Conservation (phyloP, 2,113 vertebrate species). For the Mesitornis unicolor region DNA sequence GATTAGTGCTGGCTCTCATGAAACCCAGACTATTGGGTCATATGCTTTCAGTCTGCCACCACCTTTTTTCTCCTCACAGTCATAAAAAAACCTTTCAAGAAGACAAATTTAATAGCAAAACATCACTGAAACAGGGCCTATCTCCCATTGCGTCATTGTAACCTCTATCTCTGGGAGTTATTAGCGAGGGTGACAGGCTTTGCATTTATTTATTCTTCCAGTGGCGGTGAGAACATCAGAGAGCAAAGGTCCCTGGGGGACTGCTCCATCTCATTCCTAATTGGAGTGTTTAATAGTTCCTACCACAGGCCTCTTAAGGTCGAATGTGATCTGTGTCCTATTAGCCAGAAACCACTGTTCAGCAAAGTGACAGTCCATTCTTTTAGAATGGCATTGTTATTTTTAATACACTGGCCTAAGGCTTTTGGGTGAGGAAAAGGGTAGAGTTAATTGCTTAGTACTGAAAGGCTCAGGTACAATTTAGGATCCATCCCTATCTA, state of each 20-base stretch:
- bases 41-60: not conserved
- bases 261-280: not conserved
- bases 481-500: not conserved
- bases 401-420: not conserved
- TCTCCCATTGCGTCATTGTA: conserved; percentile 8
- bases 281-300: not conserved
- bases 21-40: not conserved
- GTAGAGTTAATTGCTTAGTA: not conserved
- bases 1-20: not conserved
- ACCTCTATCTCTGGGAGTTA: conserved; percentile 26
- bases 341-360: not conserved
- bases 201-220: not conserved
- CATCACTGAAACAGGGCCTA: conserved; percentile 17
- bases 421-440: not conserved
- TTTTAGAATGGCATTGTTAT: not conserved
- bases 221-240: not conserved
- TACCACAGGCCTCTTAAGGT: not conserved
- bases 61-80: not conserved
- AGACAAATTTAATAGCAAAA: conserved; percentile 39
- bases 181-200: not conserved
- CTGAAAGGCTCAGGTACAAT: not conserved
- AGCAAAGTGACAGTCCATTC: not conserved
- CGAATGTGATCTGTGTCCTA: not conserved
- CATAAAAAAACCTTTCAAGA: conserved; percentile 30
- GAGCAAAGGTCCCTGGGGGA: not conserved